These are phyloP conservation scores for Neodontobutis hainanensis DNA, from an alignment of 2,113 vertebrate species.

Conservation along the genomic window DNA sequence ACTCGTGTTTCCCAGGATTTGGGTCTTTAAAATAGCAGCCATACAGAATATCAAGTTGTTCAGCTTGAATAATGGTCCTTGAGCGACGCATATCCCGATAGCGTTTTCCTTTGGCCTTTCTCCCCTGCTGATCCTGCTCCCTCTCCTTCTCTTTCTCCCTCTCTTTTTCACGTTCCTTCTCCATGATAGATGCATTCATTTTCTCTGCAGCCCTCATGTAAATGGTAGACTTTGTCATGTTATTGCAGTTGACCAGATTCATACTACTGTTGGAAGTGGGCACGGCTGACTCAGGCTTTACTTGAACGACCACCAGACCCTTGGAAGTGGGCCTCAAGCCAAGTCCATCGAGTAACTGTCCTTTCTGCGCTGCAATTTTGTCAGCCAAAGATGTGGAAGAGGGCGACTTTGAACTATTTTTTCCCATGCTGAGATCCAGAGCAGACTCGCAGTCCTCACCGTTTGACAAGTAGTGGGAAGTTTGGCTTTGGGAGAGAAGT, in stretches of 20 bases:
- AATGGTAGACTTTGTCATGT: slow-evolving; percentile 69
- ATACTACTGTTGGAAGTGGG: slow-evolving; percentile 61
- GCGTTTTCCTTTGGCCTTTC: slow-evolving; percentile 72
- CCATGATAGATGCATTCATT: slow-evolving; percentile 59
- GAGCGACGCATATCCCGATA: slow-evolving; percentile 83
- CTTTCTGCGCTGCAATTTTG: slow-evolving; percentile 73
- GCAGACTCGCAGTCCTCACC: slow-evolving; percentile 77
- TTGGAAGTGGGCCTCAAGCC: slow-evolving; percentile 77
- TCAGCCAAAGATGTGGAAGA: slow-evolving; percentile 63
- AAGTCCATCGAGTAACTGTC: slow-evolving; percentile 77
- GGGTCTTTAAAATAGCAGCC: slow-evolving; percentile 93
- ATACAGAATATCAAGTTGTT: slow-evolving; percentile 90
- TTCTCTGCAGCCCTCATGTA: slow-evolving; percentile 73
- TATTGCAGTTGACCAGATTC: slow-evolving; percentile 67
- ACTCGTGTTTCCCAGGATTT: slow-evolving; percentile 89
- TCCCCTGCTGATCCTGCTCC: slow-evolving; percentile 63
- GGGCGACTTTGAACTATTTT: slow-evolving; percentile 65
- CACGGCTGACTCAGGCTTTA: slow-evolving; percentile 74
- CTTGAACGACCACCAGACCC: slow-evolving; percentile 78
- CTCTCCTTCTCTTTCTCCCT: slow-evolving; percentile 53
- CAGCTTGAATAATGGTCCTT: slow-evolving; percentile 88
- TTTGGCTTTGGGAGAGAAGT: slow-evolving; percentile 66
- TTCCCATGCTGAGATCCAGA: slow-evolving; percentile 81
- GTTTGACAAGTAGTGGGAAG: slow-evolving; percentile 69
- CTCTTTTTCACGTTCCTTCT: slow-evolving; percentile 69